Evolutionary conservation across 2,113 vertebrate species (phyloP), one percentile per base, ranked within the genome.

Genomic region (Mesocricetus auratus): DNA sequence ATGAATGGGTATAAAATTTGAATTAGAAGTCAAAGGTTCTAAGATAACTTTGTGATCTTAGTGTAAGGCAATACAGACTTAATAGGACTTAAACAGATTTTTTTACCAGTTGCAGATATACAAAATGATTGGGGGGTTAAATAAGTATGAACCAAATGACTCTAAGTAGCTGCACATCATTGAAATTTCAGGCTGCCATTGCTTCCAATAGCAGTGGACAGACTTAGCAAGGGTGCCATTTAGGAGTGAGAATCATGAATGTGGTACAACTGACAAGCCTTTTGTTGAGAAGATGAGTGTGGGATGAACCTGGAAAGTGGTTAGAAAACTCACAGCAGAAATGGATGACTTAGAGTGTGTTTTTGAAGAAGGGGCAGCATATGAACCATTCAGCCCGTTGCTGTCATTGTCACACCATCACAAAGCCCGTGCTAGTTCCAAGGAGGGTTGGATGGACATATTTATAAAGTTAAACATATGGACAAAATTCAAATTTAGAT

Each of bases 11-110:
- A 31, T 10, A 66, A 24, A 39, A 75, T 39, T 79, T 29, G 66
- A 86, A 87, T 62, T 79, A 69, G 69, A 95, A 77, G 50, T 33
- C 75, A 39, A 47, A 94, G 62, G n/a, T 66, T 13, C 74, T 87
- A 87, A 73, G 90, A 45, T 71, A 91, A 81, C 29, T 81, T 60
- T 53, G 33, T 22, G 88, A 42, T 45, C 26, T 19, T 36, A 31
- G 33, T 58, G 26, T 79, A 71, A 75, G 39, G 24, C 58, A 92
- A 50, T 82, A 47, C 93, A 24, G 17, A 85, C 45, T 82, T 86
- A 91, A 82, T 24, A 26, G 24, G 24, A 64, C 24, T 10, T 64
- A 64, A 83, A 62, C 7, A 64, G 26, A 78, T 50, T 39, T 10
- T 10, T 71, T 15, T 24, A 86, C 26, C 79, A 58, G 50, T 36